phyloP scores from a whole-genome alignment of 1,140 invertebrate species.

The Pygmarrhopalites habei region DNA sequence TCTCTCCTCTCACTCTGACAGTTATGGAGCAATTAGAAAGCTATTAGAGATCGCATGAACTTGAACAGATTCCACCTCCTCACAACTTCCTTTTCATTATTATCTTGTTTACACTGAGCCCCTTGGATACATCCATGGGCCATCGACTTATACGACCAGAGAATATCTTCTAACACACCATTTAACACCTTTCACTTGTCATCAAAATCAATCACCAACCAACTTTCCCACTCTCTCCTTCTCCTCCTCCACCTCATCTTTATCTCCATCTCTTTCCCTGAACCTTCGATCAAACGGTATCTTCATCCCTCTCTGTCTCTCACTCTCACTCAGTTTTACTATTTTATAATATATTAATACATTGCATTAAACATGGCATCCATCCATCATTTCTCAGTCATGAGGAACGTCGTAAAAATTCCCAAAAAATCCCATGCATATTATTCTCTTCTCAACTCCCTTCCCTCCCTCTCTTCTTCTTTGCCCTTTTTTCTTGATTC shows the following conservation, averaged over 20 bases:
- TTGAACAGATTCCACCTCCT: conserved; percentile 19
- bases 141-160: conserved; percentile 18
- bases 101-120: conserved; percentile 21
- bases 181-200: conserved; percentile 13
- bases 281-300: too few species aligned
- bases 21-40: conserved; percentile 34
- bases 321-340: too few species aligned
- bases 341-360: too few species aligned
- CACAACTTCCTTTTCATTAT: conserved; percentile 17
- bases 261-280: too few species aligned
- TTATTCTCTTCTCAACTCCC: neutral
- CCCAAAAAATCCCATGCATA: too few species aligned
- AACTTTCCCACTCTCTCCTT: neutral
- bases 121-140: neutral
- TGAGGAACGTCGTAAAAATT: too few species aligned
- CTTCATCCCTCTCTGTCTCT: too few species aligned
- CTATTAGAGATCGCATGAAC: conserved; percentile 29
- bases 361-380: too few species aligned
- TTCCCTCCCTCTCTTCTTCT: neutral
- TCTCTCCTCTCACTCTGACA: conserved; percentile 33
- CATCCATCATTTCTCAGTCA: too few species aligned
- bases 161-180: conserved; percentile 8
- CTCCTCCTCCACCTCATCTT: neutral
- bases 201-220: conserved; percentile 1
- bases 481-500: neutral